Evolutionary conservation across 1,140 invertebrate genomes (phyloP).

Genomic region (Melipona quadrifasciata): DNA sequence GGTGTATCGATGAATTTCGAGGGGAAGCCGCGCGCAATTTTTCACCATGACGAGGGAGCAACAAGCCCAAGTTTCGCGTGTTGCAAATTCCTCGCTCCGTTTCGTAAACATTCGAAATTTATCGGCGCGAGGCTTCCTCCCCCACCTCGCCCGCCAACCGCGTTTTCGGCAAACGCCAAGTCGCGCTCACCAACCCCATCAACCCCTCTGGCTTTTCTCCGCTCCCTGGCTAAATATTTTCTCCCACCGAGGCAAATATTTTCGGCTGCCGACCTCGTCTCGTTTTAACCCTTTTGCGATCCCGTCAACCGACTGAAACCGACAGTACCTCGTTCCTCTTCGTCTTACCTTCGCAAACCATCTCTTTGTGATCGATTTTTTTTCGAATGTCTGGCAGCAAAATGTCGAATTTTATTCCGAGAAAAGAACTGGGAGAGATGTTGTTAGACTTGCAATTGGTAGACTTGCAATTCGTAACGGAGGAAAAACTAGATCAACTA

Average conservation of each 20-base stretch:
- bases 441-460: no score
- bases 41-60: background rate
- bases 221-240: background rate
- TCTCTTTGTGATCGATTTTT: no score
- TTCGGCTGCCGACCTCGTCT: background rate
- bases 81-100: background rate
- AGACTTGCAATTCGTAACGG: no score
- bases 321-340: background rate
- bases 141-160: no score
- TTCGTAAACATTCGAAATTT: slow-evolving; percentile 32
- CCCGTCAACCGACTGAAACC: background rate
- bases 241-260: background rate
- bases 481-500: no score
- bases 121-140: background rate
- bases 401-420: no score
- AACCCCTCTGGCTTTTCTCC: background rate
- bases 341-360: background rate
- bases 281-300: background rate
- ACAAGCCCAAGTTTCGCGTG: slow-evolving; percentile 7
- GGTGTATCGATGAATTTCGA: slow-evolving; percentile 28
- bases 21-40: slow-evolving; percentile 25
- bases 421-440: no score
- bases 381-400: no score
- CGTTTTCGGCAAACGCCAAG: slow-evolving; percentile 1
- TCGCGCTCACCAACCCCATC: background rate